Conservation (phyloP, 2,113 vertebrate species). For the Prinia subflava region DNA sequence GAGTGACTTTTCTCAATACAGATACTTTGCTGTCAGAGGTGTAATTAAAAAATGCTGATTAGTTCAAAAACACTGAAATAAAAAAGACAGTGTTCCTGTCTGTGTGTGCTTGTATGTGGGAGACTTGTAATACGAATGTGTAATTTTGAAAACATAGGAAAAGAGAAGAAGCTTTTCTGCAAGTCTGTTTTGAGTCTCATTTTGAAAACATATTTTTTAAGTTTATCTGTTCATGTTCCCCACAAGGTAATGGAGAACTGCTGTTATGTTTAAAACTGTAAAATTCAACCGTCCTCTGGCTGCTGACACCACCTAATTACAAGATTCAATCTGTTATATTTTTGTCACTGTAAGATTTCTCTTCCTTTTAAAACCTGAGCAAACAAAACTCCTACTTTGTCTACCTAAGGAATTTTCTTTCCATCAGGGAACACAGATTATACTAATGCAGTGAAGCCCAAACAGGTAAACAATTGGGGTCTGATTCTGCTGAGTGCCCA, state of each 20-base stretch:
- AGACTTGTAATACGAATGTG: not conserved
- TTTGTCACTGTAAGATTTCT: conserved; percentile 27
- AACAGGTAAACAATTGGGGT: not conserved
- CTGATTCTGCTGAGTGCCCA: not conserved
- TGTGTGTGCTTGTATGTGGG: not conserved
- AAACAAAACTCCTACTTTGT: not conserved
- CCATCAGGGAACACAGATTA: not conserved
- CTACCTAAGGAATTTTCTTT: not conserved
- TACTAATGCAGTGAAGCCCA: not conserved
- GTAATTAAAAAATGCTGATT: conserved; percentile 41
- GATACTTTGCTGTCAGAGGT: conserved; percentile 29
- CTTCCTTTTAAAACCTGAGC: not conserved
- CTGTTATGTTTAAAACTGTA: conserved; percentile 10
- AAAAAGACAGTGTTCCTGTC: not conserved
- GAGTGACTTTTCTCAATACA: conserved; percentile 64
- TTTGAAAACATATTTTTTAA: not conserved
- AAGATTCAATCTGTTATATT: conserved; percentile 2
- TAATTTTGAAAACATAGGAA: not conserved
- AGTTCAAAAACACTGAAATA: not conserved
- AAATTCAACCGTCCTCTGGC: not conserved
- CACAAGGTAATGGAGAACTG: not conserved
- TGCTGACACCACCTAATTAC: not conserved
- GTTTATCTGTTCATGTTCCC: not conserved
- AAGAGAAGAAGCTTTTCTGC: conserved; percentile 3
- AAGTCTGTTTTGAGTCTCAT: not conserved